Conservation (phyloP, 2,113 vertebrate species). For the Thymallus thymallus region DNA sequence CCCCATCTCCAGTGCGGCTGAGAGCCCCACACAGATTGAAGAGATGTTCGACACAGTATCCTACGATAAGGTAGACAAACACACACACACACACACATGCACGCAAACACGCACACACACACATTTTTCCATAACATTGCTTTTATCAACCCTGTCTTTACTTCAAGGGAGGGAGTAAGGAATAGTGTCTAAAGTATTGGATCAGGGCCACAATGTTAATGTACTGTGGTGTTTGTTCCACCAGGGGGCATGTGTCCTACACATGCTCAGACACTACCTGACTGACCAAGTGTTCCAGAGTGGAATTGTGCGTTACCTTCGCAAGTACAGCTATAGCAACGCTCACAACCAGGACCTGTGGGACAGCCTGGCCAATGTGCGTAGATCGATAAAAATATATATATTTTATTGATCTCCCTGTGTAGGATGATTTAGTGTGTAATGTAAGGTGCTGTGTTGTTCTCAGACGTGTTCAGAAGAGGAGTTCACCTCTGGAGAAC, state of each 20-base stretch:
- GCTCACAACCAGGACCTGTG: conserved; percentile 77
- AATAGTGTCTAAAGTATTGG: no score
- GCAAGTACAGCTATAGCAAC: conserved; percentile 73
- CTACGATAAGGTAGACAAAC: conserved; percentile 73
- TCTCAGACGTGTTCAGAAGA: conserved; percentile 75
- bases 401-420: neutral
- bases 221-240: conserved; percentile 4
- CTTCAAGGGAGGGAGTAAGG: no score
- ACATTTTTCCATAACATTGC: neutral
- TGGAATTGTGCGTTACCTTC: conserved; percentile 76
- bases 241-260: conserved; percentile 77
- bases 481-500: conserved; percentile 72
- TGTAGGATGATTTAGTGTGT: neutral
- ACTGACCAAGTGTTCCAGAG: conserved; percentile 76
- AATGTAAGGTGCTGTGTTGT: neutral
- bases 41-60: conserved; percentile 81
- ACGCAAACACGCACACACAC: neutral
- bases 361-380: conserved; percentile 74
- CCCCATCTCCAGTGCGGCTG: conserved; percentile 74
- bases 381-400: conserved; percentile 10
- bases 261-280: conserved; percentile 78
- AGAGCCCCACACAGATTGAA: conserved; percentile 76
- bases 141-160: no score
- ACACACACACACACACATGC: neutral
- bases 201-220: no score